Conservation (phyloP, 2,888 invertebrate species). For the Acleris holmiana region DNA sequence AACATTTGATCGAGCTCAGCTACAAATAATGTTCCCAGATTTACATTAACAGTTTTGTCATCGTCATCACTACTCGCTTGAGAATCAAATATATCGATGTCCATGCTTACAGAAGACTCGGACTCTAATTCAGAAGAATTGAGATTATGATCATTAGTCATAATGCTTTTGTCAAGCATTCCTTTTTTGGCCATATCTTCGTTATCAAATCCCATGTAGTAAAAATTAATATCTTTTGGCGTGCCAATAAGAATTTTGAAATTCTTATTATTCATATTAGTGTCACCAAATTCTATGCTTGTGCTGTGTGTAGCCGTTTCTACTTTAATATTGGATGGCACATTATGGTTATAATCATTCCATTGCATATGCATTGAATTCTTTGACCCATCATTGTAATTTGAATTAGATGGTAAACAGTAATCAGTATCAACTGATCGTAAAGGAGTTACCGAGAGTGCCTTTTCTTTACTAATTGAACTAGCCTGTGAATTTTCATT, state of each 20-base stretch:
- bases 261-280: slow-evolving; percentile 47
- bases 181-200: slow-evolving; percentile 64
- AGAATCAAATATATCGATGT: slow-evolving; percentile 54
- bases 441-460: slow-evolving; percentile 48
- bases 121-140: slow-evolving; percentile 40
- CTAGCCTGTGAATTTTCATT: slow-evolving; percentile 46
- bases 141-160: slow-evolving; percentile 57
- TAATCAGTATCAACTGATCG: slow-evolving; percentile 43
- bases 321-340: slow-evolving; percentile 39
- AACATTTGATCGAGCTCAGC: slow-evolving; percentile 86
- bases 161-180: slow-evolving; percentile 70
- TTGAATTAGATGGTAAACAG: slow-evolving; percentile 46
- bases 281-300: slow-evolving; percentile 61
- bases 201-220: slow-evolving; percentile 47
- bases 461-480: slow-evolving; percentile 28
- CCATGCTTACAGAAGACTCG: slow-evolving; percentile 14
- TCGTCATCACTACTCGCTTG: slow-evolving; percentile 42
- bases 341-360: slow-evolving; percentile 43
- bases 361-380: slow-evolving; percentile 61
- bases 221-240: slow-evolving; percentile 66
- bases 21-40: slow-evolving; percentile 86
- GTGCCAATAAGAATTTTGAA: slow-evolving; percentile 56
- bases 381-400: slow-evolving; percentile 65
- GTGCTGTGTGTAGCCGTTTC: slow-evolving; percentile 57
- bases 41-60: slow-evolving; percentile 71